phyloP scores from a whole-genome alignment of 64 coral and sea anemone genomes.

The Trachythela sp. region DNA sequence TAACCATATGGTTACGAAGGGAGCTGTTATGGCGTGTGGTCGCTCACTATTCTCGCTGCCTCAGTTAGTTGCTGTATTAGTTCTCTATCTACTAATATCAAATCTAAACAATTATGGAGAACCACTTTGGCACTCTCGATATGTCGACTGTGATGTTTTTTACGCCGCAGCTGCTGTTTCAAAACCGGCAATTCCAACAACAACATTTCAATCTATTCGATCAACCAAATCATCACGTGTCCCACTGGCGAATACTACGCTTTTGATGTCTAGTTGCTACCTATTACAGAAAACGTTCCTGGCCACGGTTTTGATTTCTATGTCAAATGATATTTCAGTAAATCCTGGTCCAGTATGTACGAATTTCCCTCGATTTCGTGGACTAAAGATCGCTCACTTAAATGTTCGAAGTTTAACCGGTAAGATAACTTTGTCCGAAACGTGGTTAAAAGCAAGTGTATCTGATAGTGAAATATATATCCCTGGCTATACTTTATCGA shows the following conservation, averaged over 20 bases:
- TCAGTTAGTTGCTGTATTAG: not conserved
- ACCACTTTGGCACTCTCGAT: not conserved
- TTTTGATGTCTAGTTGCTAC: not conserved
- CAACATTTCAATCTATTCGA: not conserved
- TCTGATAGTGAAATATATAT: too few relatives aligned
- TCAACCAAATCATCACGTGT: not conserved
- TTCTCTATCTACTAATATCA: not conserved
- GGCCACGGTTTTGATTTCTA: not conserved
- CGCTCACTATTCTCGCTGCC: not conserved
- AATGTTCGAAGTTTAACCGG: slow-evolving; percentile 25
- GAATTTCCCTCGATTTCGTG: not conserved
- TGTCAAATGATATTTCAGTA: not conserved
- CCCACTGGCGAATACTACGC: not conserved
- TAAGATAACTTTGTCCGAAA: too few relatives aligned
- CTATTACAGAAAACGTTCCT: not conserved
- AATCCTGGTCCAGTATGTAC: not conserved
- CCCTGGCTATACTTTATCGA: too few relatives aligned
- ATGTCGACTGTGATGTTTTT: not conserved
- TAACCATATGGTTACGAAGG: too few relatives aligned
- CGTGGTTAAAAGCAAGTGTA: too few relatives aligned
- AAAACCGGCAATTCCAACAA: not conserved
- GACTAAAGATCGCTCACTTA: slow-evolving; percentile 35
- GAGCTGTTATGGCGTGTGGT: not conserved
- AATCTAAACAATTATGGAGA: not conserved
- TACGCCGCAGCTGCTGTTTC: not conserved